phyloP scores from a whole-genome alignment of 2,113 vertebrate species.

The Cervus canadensis region DNA sequence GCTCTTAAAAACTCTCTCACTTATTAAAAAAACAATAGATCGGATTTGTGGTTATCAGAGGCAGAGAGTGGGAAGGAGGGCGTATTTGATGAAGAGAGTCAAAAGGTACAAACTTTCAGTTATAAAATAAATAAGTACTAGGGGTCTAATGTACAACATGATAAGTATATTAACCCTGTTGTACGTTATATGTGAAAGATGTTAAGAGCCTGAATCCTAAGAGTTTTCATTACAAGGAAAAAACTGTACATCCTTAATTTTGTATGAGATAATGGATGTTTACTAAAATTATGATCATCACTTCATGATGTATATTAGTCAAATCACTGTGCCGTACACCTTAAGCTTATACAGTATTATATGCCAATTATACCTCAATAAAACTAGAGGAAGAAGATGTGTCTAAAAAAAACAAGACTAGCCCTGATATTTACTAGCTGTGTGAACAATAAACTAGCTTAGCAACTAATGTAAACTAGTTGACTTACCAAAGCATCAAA shows the following conservation, averaged over 20 bases:
- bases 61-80: too few species aligned
- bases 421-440: neutral
- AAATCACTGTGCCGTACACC: neutral
- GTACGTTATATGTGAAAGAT: neutral
- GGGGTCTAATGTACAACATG: neutral
- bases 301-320: neutral
- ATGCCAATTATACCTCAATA: neutral
- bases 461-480: neutral
- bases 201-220: neutral
- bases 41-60: neutral
- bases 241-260: neutral
- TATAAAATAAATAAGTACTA: neutral
- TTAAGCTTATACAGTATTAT: neutral
- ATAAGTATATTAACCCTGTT: neutral
- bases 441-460: neutral
- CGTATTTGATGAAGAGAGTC: neutral
- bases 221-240: neutral
- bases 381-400: neutral
- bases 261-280: neutral
- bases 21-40: neutral
- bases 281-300: neutral
- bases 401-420: neutral
- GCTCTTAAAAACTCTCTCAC: neutral
- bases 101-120: neutral
- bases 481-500: neutral